Evolutionary conservation across 1,140 invertebrate genomes (phyloP), one percentile per base, ranked within the genome.

Genomic region (Diorhabda carinulata): DNA sequence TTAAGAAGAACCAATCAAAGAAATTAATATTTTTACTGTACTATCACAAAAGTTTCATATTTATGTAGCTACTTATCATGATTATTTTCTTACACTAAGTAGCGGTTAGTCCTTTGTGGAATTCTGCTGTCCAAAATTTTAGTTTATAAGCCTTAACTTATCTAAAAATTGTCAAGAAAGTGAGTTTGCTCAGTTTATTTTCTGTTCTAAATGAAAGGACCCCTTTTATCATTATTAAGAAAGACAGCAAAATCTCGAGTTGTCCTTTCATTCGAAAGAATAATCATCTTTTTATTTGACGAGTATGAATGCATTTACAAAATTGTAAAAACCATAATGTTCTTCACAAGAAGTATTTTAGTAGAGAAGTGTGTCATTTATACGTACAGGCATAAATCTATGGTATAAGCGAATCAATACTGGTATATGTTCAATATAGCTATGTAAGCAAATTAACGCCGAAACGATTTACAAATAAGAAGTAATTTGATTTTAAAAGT

Each of bases 241-340:
- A 52, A n/a, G 6, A n/a, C 6, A 6, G 6, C 6, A 6, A 52
- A 52, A 52, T 52, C 47, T 52, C 47, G 47, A 52, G 6, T 4
- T 52, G 47, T 52, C 47, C 47, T 52, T 52, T 52, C n/a, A 52
- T 52, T 52, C 47, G 47, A 52, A 52, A 52, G n/a, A 52, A n/a
- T 52, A 52, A 52, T 4, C 47, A 52, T 52, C 47, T 52, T 52
- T 52, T 52, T 52, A 52, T 52, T 3, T n/a, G 6, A 52, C 47
- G 47, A 52, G 47, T 52, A 2, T 8, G 47, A 52, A 52, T 52
- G 47, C 47, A 52, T 52, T 52, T 52, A 52, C 47, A 52, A 52
- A 52, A 52, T 52, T 4, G 47, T 52, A 52, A 52, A 52, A 52
- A n/a, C 47, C n/a, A n/a, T 52, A 52, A 52, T 52, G n/a, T 52